Conservation (phyloP, 2,888 invertebrate species). For the Muschampia plurimacula region DNA sequence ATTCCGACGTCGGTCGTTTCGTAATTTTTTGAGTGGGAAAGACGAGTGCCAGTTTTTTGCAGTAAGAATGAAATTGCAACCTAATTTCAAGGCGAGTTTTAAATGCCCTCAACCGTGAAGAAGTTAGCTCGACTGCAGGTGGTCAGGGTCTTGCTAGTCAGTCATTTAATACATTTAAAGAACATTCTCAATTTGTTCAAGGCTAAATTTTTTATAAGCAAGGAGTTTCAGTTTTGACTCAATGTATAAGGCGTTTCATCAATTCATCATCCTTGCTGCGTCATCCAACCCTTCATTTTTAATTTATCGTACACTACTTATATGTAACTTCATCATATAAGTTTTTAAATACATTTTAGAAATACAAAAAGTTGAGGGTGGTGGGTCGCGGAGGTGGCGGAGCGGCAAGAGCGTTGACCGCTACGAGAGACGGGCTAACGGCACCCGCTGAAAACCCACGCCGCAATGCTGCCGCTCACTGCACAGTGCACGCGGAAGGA, state of each 20-base stretch:
- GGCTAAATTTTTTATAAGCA: too few species aligned
- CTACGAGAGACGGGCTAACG: slow-evolving; percentile 61
- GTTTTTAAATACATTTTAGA: neutral
- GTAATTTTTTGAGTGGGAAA: slow-evolving; percentile 25
- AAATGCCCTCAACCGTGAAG: slow-evolving; percentile 57
- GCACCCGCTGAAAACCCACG: slow-evolving; percentile 63
- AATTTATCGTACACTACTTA: too few species aligned
- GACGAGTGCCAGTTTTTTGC: slow-evolving; percentile 48
- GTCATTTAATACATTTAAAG: too few species aligned
- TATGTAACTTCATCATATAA: too few species aligned
- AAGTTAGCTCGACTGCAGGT: slow-evolving; percentile 54
- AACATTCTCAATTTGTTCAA: too few species aligned
- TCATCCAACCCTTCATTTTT: too few species aligned
- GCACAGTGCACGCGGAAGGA: slow-evolving; percentile 50
- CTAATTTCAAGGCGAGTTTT: slow-evolving; percentile 49
- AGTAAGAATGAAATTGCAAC: slow-evolving; percentile 46
- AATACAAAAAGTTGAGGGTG: slow-evolving; percentile 43
- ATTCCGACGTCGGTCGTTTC: too few species aligned
- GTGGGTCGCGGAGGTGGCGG: slow-evolving; percentile 59
- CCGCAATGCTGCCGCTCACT: slow-evolving; percentile 43
- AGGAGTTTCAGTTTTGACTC: neutral
- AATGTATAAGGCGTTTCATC: neutral
- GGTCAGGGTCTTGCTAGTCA: slow-evolving; percentile 48
- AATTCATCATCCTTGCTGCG: too few species aligned
- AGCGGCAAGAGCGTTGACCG: slow-evolving; percentile 80